Evolutionary conservation across 2,888 invertebrate species (phyloP).

Genomic region (Brachylomia viminalis): DNA sequence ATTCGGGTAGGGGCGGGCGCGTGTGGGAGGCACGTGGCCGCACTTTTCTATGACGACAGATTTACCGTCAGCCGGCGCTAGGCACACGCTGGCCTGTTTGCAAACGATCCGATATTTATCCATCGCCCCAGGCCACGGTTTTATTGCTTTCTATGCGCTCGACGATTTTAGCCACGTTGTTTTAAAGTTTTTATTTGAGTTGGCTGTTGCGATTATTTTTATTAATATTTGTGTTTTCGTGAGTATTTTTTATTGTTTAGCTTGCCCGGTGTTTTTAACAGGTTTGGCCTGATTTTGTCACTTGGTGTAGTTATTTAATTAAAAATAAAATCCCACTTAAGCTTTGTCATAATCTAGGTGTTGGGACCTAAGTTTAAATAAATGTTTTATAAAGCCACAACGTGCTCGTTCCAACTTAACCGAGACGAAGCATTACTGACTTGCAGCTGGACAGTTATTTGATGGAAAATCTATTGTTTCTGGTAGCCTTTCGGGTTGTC

Average conservation of each 20-base stretch:
- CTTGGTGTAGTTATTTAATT: not conserved
- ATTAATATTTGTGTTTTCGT: slow-evolving; percentile 7
- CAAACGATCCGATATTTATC: slow-evolving; percentile 67
- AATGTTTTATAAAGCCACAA: not conserved
- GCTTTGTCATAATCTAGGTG: not conserved
- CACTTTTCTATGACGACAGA: slow-evolving; percentile 56
- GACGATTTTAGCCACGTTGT: slow-evolving; percentile 42
- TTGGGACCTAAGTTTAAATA: not conserved
- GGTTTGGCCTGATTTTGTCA: not conserved
- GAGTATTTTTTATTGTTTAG: not conserved
- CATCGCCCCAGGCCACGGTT: slow-evolving; percentile 73
- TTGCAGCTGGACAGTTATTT: no score
- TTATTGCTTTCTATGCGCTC: slow-evolving; percentile 73
- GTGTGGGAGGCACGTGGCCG: slow-evolving; percentile 59
- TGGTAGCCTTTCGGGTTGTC: no score
- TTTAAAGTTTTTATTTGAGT: slow-evolving; percentile 30
- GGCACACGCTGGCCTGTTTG: slow-evolving; percentile 54
- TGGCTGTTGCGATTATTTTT: slow-evolving; percentile 21
- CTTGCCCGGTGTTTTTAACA: not conserved
- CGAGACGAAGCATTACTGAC: not conserved
- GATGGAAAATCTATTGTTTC: no score
- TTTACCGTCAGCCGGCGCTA: slow-evolving; percentile 59
- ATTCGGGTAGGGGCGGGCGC: slow-evolving; percentile 51
- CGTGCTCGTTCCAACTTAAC: not conserved
- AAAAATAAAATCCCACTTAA: not conserved